Evolutionary conservation across 2,113 vertebrate genomes (phyloP), one percentile per base, ranked within the genome.

Genomic region (pig (Sus scrofa)): DNA sequence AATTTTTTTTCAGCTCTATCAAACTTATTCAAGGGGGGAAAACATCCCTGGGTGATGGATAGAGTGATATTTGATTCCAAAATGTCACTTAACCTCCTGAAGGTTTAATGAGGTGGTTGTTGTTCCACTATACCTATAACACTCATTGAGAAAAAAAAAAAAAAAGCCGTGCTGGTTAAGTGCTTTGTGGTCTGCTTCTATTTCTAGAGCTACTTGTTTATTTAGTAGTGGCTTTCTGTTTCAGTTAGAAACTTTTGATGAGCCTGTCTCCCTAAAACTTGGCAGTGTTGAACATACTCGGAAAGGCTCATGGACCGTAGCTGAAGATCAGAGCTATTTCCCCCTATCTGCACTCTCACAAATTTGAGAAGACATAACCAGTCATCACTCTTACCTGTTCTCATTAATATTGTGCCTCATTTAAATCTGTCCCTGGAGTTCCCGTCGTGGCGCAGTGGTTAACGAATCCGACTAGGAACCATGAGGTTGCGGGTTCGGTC

Each of bases 51-150:
- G 16, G 34, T 89, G 73, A 77, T 37, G 73, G 79, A 73, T 3
- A 39, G 24, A 87, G 37, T 73, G 37, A 67, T 75, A 67, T 7
- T 50, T 84, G 27, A 70, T 75, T 91, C 32, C 6, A 86, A 95
- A 78, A n/a, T 81, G 37, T 94, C 27, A 86, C 58, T 92, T 93
- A 37, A 89, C 86, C 30, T 37, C 32, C 44, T 92, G 71, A 54
- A 79, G 18, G 3, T 92, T 87, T 81, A 86, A 67, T 90, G 50
- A 74, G 39, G 37, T 65, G 39, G 62, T 54, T 84, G 18, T 82
- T 89, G n/a, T n/a, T n/a, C 94, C 67, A 77, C 30, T 56, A 11
- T 32, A 84, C 6, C 19, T 63, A 18, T 73, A 95, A 32, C 14
- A 63, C 44, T 70, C 1, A 82, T n/a, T 71, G n/a, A 16, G n/a